Evolutionary conservation across 1,140 invertebrate species (phyloP), one percentile per base, ranked within the genome.

Genomic region (Bombus pascuorum): DNA sequence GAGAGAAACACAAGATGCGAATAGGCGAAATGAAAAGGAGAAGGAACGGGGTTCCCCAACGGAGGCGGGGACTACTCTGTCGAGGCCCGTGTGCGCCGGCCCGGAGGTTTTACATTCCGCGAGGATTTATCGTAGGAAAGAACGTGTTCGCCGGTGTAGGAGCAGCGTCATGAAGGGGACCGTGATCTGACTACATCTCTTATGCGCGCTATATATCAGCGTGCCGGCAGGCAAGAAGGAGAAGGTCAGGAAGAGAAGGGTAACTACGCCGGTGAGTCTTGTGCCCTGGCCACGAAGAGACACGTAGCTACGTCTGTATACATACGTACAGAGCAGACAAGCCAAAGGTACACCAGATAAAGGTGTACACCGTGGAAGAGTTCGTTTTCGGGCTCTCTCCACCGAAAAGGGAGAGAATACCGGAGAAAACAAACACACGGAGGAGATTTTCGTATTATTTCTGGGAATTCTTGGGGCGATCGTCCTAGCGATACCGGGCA

Each of bases 81-180:
- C 57, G 68, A 32, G 68, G 78, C 32, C 76, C 75, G 44, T 70
- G 89, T 62, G 68, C 84, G 76, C 83, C 71, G 74, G 80, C 78
- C 70, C 66, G 85, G 71, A 89, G 91, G 86, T 92, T 93, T 93
- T 91, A 92, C 88, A 92, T 92, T 93, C 91, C 91, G 86, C 91
- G 74, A 91, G 91, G 87, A 94, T 93, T 94, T 94, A 94, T 94
- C 92, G 91, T 93, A 93, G 92, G 91, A 91, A 92, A 93, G 91
- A 93, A 91, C 92, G 86, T 94, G 92, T 94, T 93, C 84, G 85
- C 88, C 89, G 80, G 89, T 91, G 91, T 92, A 92, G 91, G 84
- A 92, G 92, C 91, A 93, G 90, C 91, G 89, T 94, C 93, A 93
- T 92, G 91, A 92, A 93, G 91, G 83, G 86, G 87, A 91, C 91